A percentile compares a stretch with the other conserved stretches of the same genome.
phyloP scores from a whole-genome alignment of 2,113 vertebrate species.

The Xiphorhynchus elegans region DNA sequence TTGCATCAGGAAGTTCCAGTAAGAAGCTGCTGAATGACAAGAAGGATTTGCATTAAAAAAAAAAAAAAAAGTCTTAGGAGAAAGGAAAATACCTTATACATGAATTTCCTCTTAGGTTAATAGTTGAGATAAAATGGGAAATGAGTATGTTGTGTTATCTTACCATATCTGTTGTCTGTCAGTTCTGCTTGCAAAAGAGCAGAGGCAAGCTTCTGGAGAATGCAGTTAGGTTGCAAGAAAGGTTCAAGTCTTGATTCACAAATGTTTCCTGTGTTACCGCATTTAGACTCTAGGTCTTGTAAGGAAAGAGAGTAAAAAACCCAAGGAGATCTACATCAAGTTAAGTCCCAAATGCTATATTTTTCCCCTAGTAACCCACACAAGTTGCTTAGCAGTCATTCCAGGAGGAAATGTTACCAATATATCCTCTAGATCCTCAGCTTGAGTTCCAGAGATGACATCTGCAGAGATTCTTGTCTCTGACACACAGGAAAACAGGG shows the following conservation, averaged over 20 bases:
- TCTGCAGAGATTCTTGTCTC: background rate
- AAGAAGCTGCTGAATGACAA: constrained; percentile 50
- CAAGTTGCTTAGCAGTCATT: background rate
- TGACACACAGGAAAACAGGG: background rate
- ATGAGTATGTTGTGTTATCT: background rate
- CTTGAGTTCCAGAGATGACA: background rate
- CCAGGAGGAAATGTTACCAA: background rate
- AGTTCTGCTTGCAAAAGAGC: background rate
- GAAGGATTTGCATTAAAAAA: constrained; percentile 45
- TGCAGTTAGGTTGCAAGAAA: background rate
- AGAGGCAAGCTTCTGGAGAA: background rate
- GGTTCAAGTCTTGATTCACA: background rate
- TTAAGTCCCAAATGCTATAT: background rate
- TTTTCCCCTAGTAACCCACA: background rate
- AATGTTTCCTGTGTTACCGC: background rate
- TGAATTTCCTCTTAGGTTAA: background rate
- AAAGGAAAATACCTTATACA: background rate
- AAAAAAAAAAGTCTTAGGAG: background rate
- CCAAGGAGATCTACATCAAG: background rate
- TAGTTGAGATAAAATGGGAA: constrained; percentile 3
- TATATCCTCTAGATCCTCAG: background rate
- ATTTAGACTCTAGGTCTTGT: background rate
- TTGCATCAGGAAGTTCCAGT: constrained; percentile 64
- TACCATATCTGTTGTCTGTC: background rate
- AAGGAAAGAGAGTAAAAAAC: background rate